Evolutionary conservation across 2,888 invertebrate species (phyloP), one percentile per base, ranked within the genome.

Genomic region (Glaucopsyche alexis): DNA sequence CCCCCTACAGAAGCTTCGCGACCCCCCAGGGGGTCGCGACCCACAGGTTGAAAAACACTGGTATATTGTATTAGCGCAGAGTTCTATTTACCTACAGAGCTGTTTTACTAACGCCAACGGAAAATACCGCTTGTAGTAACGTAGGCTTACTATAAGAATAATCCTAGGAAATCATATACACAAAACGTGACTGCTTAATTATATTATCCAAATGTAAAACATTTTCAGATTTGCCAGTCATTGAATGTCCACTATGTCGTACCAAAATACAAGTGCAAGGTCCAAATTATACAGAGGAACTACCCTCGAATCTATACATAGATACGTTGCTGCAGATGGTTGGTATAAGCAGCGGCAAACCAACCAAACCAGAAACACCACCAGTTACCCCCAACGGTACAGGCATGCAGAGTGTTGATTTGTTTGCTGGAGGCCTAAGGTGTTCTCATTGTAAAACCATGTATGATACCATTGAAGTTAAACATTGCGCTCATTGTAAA

Each of bases 251-350:
- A 0, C 90, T 94, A 73, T 96, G 96, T 81, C 89, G 94, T 40
- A 87, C 88, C 2, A 85, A 86, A 40, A 85, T 88, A 40, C 87
- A 94, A 76, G 84, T 92, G 4, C 89, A 90, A 0, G 93, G 94
- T 1, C 80, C 91, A 0, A 90, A 90, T 70, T 94, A 93, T 67
- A 82, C 95, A 19, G 91, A 94, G 19, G 83, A 89, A 3, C 84
- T 96, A n/a, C 95, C 95, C n/a, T 94, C 94, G 9, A 96, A 96
- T 82, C 85, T 95, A 64, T 95, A 96, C 82, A 94, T 96, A 69
- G 94, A 95, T 78, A 94, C 94, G 0, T 84, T 96, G 55, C 86
- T 96, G 1, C 85, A 89, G 71, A 83, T 94, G 66, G 84, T 95
- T 14, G 90, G 92, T 1, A 69, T 69, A 14, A 82, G 87, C 66